These are phyloP conservation scores for Heloderma charlesbogerti DNA, from an alignment of 2,113 vertebrate genomes.

Conservation along the genomic window DNA sequence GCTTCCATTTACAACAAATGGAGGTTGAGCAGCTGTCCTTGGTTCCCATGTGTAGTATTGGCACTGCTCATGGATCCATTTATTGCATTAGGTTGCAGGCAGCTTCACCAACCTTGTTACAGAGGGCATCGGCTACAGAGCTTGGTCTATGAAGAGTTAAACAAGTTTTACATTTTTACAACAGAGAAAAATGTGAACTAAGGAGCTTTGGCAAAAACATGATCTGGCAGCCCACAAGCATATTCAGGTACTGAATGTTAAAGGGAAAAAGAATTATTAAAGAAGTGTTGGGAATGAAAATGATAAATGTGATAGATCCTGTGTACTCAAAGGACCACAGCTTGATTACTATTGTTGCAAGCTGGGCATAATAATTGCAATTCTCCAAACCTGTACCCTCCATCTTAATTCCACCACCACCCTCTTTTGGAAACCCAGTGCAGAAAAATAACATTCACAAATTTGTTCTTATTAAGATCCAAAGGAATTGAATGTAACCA, in stretches of 20 bases:
- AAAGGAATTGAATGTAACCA: conserved; percentile 54
- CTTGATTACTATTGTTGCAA: conserved; percentile 63
- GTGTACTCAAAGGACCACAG: conserved; percentile 53
- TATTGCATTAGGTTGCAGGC: too few relatives aligned
- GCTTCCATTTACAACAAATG: background rate
- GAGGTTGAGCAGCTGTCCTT: background rate
- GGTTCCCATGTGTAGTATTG: background rate
- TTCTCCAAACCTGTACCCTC: conserved; percentile 55
- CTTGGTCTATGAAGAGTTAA: accelerated
- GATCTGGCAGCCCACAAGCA: background rate
- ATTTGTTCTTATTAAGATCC: conserved; percentile 63
- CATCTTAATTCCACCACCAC: conserved; percentile 55
- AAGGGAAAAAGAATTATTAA: conserved; percentile 33
- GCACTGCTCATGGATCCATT: background rate
- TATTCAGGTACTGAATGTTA: conserved; percentile 36
- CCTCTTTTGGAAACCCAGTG: conserved; percentile 8
- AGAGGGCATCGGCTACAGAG: background rate
- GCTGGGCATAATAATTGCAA: conserved; percentile 62
- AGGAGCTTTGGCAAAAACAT: conserved; percentile 13
- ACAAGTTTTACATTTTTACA: conserved; percentile 3
- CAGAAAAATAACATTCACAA: conserved; percentile 55
- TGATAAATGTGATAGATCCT: conserved; percentile 48
- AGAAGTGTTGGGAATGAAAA: conserved; percentile 57
- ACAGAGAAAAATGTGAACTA: conserved; percentile 19
- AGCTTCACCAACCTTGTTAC: background rate